These are phyloP conservation scores for Morpho deidamia DNA, from an alignment of 2,888 invertebrate species.

Conservation along the genomic window DNA sequence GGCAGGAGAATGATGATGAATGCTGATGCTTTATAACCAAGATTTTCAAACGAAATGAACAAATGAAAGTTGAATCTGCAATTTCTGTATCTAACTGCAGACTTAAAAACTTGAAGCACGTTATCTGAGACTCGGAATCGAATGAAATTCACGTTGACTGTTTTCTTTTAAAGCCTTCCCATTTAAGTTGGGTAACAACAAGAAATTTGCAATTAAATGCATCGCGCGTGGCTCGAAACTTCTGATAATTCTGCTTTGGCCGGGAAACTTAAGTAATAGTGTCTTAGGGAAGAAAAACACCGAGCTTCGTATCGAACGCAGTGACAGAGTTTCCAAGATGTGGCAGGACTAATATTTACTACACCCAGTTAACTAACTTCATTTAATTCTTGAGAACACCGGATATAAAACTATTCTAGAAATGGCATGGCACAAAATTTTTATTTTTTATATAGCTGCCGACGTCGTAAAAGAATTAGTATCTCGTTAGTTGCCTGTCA, in stretches of 20 bases:
- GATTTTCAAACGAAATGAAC: too few relatives aligned
- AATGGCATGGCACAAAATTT: too few relatives aligned
- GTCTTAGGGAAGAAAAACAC: conserved; percentile 24
- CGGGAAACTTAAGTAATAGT: conserved; percentile 28
- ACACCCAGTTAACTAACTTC: neutral
- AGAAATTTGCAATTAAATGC: conserved; percentile 35
- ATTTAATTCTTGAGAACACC: neutral
- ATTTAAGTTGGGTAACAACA: conserved; percentile 23
- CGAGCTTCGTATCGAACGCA: conserved; percentile 20
- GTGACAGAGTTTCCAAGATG: conserved; percentile 8
- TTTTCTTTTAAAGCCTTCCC: conserved; percentile 19
- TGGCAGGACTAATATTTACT: neutral
- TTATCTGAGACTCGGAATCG: conserved; percentile 1
- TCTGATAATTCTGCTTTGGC: conserved; percentile 23
- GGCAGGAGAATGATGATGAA: too few relatives aligned
- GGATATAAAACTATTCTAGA: neutral
- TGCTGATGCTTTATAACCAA: too few relatives aligned
- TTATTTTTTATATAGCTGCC: too few relatives aligned
- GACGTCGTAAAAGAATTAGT: too few relatives aligned
- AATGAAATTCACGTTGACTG: conserved; percentile 7
- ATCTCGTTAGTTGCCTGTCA: too few relatives aligned
- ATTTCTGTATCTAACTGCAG: too few relatives aligned
- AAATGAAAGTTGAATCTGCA: too few relatives aligned
- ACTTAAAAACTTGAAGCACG: neutral
- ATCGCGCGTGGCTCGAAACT: conserved; percentile 23